These are phyloP conservation scores for Drosophila formosana DNA, from an alignment of 2,888 invertebrate species.

Conservation along the genomic window DNA sequence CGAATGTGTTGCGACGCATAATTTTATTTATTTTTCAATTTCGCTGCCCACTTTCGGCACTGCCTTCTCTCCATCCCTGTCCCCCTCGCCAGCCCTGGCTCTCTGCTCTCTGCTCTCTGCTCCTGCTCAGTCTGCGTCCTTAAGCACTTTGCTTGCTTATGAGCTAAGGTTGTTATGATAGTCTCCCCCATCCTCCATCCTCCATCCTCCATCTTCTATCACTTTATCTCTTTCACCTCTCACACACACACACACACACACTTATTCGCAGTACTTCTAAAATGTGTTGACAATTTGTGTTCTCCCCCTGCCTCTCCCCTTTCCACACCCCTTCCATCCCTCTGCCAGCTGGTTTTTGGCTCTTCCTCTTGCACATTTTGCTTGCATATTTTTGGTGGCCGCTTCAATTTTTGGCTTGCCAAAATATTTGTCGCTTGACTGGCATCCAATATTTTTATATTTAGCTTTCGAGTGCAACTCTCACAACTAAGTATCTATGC, in stretches of 20 bases:
- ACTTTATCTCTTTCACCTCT: not conserved
- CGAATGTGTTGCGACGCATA: conserved; percentile 70
- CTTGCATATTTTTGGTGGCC: conserved; percentile 43
- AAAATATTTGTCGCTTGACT: conserved; percentile 75
- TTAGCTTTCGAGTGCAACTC: conserved; percentile 52
- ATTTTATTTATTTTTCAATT: conserved; percentile 79
- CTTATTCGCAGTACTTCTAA: not conserved
- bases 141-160: conserved; percentile 61
- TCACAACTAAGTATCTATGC: conserved; percentile 17
- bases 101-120: not conserved
- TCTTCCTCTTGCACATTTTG: conserved; percentile 8
- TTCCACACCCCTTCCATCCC: not conserved
- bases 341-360: too few species aligned
- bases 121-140: conserved; percentile 42
- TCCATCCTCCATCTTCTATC: too few species aligned
- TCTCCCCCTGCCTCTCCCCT: not conserved
- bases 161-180: conserved; percentile 67
- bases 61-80: not conserved
- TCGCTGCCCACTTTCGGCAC: conserved; percentile 39
- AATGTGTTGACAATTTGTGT: conserved; percentile 59
- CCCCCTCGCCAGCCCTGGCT: not conserved
- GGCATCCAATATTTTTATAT: conserved; percentile 58
- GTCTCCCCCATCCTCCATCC: not conserved
- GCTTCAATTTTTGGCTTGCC: conserved; percentile 64
- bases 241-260: conserved; percentile 9